Evolutionary conservation across 2,113 vertebrate genomes (phyloP).

Genomic region (Corapipo altera): DNA sequence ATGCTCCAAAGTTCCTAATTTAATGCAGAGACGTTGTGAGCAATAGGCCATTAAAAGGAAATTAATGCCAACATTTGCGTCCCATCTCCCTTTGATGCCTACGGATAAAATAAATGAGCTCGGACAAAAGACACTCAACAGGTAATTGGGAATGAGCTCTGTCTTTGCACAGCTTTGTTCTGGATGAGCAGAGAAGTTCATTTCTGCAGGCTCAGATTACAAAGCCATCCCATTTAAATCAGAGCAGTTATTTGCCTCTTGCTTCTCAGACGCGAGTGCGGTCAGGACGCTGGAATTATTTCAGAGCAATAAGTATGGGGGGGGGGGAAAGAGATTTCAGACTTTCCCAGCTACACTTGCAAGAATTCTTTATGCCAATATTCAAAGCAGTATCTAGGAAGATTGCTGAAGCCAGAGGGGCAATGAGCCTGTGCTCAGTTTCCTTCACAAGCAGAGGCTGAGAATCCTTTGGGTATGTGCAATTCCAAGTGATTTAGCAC

Average conservation of each 20-base stretch:
- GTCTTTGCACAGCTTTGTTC: background rate
- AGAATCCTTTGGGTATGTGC: accelerated
- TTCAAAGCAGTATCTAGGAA: background rate
- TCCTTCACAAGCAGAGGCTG: background rate
- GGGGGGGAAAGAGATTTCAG: background rate
- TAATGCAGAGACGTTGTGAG: background rate
- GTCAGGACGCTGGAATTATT: slow-evolving; percentile 39
- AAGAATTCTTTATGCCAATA: background rate
- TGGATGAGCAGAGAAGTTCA: background rate
- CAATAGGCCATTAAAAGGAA: background rate
- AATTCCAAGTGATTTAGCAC: background rate
- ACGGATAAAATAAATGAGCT: background rate
- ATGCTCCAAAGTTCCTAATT: slow-evolving; percentile 2
- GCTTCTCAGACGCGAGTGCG: background rate
- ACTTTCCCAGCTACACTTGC: background rate
- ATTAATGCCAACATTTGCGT: background rate
- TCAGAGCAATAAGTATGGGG: slow-evolving; percentile 27
- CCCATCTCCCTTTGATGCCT: slow-evolving; percentile 5
- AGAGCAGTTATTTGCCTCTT: slow-evolving; percentile 34
- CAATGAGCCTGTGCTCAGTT: background rate
- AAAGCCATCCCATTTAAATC: slow-evolving; percentile 37
- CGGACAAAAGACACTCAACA: background rate
- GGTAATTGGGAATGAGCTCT: background rate
- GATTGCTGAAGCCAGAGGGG: background rate
- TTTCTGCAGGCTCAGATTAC: slow-evolving; percentile 16